Evolutionary conservation across 2,797 vertebrate species (phyloP).

Genomic region (Euphonia xanthogaster): DNA sequence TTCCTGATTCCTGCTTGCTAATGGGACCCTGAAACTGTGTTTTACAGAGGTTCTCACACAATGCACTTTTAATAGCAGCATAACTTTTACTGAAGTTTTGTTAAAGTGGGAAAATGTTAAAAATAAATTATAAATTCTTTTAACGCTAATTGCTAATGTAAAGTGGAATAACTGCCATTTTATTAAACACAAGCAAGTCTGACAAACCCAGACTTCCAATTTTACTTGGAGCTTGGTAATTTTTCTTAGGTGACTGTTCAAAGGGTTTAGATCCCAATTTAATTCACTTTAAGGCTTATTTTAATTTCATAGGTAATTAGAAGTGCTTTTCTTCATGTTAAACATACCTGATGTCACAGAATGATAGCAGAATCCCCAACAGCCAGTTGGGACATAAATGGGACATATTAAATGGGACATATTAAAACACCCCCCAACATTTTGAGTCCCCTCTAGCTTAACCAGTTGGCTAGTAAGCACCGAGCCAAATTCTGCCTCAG

Average conservation of each 20-base stretch:
- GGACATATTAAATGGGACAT: neutral
- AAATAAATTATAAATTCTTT: constrained; percentile 36
- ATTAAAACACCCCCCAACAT: neutral
- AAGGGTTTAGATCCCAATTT: constrained; percentile 6
- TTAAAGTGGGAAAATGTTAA: neutral
- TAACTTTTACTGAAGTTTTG: neutral
- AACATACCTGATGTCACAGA: neutral
- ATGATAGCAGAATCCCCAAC: neutral
- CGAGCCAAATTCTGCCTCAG: neutral
- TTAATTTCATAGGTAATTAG: neutral
- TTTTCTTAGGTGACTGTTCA: neutral
- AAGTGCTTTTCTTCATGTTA: neutral
- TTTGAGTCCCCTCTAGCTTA: neutral
- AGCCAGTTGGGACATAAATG: neutral
- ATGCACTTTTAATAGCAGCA: neutral
- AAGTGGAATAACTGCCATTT: constrained; percentile 34
- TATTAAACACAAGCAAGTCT: neutral
- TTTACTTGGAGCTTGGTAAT: neutral
- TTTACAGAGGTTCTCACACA: neutral
- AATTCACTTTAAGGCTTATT: constrained; percentile 17
- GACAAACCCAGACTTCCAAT: constrained; percentile 9
- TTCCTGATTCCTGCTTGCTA: neutral
- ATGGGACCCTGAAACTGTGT: neutral
- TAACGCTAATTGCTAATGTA: constrained; percentile 35
- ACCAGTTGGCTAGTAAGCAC: neutral